These are phyloP conservation scores for Neria commutata DNA, from an alignment of 2,888 invertebrate species.

Conservation along the genomic window DNA sequence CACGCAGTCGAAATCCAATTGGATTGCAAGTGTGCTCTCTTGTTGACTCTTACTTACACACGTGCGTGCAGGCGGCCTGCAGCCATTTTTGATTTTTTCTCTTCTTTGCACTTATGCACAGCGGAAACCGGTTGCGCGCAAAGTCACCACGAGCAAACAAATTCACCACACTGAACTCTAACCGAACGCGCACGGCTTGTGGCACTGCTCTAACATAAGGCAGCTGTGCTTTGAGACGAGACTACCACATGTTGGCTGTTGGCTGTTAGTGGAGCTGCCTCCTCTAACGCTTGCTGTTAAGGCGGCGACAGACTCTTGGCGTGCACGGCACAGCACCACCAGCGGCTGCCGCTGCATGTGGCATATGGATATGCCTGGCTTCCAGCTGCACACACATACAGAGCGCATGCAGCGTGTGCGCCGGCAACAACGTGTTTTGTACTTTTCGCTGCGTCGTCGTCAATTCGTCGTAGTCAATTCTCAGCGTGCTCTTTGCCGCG, in stretches of 20 bases:
- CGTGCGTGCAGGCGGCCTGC: neutral
- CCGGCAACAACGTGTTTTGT: neutral
- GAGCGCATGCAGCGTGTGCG: slow-evolving; percentile 12
- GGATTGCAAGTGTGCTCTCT: neutral
- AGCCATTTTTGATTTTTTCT: neutral
- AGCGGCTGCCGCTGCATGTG: slow-evolving; percentile 28
- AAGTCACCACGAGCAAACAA: neutral
- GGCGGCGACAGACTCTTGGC: neutral
- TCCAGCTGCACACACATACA: slow-evolving; percentile 35
- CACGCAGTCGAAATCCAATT: too few species aligned
- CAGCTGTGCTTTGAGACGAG: neutral
- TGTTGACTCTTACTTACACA: neutral
- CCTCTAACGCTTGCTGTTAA: neutral
- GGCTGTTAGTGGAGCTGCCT: neutral
- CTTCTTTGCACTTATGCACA: too few species aligned
- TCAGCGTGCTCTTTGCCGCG: too few species aligned
- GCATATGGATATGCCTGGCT: slow-evolving; percentile 18
- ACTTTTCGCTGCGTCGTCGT: too few species aligned
- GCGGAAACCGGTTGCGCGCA: too few species aligned
- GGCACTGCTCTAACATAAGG: neutral
- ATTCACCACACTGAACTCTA: neutral
- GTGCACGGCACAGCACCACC: neutral
- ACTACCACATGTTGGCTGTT: neutral
- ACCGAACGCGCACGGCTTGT: neutral
- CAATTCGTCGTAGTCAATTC: too few species aligned